phyloP scores from a whole-genome alignment of 2,113 vertebrate species.

The Dipodomys stephensi region DNA sequence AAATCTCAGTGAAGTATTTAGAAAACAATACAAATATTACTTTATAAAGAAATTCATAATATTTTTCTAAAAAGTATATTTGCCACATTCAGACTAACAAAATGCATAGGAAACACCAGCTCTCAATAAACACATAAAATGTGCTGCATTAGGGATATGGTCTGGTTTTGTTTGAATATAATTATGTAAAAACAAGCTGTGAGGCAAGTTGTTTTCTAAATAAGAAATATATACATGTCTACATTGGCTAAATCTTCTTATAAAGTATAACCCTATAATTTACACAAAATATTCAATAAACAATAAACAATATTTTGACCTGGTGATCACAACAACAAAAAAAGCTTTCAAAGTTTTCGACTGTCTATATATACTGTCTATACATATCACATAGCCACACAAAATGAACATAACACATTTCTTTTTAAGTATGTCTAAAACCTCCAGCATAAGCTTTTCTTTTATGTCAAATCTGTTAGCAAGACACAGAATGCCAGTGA shows the following conservation, averaged over 20 bases:
- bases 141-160: not conserved
- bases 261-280: not conserved
- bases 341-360: conserved; percentile 7
- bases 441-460: not conserved
- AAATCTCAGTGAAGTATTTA: not conserved
- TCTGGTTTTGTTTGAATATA: conserved; percentile 22
- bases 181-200: not conserved
- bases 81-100: not conserved
- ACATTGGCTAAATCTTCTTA: conserved; percentile 13
- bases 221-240: not conserved
- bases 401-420: conserved; percentile 19
- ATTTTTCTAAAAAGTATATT: not conserved
- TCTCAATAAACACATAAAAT: conserved; percentile 39
- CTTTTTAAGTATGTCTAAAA: conserved; percentile 41
- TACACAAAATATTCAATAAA: not conserved
- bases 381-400: not conserved
- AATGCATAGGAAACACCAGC: conserved; percentile 39
- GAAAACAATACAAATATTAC: conserved; percentile 22
- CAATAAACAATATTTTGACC: no score
- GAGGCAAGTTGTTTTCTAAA: conserved; percentile 35
- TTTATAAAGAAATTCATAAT: conserved; percentile 15
- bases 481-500: not conserved
- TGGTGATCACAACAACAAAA: not conserved
- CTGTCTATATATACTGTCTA: not conserved
- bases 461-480: not conserved